Evolutionary conservation across 2,113 vertebrate genomes (phyloP).

Genomic region (Saimiri boliviensis): DNA sequence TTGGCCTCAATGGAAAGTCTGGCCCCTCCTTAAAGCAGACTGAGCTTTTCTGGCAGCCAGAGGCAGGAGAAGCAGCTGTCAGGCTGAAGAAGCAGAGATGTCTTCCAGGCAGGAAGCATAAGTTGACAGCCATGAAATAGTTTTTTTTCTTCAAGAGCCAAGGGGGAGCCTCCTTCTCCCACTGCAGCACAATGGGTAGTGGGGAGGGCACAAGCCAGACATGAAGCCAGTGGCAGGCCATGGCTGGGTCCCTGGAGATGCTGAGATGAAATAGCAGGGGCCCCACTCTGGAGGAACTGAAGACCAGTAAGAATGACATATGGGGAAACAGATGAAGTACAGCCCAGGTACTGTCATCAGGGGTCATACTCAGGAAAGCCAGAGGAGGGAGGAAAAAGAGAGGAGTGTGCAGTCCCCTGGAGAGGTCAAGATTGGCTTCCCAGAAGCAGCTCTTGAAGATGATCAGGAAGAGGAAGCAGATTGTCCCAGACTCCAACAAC

Average conservation of each 20-base stretch:
- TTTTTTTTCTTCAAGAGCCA: neutral
- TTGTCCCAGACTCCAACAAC: accelerated
- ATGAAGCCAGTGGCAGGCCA: neutral
- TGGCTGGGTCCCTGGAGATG: neutral
- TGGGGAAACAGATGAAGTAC: neutral
- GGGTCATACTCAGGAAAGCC: neutral
- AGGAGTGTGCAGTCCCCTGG: too few relatives aligned
- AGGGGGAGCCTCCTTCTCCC: neutral
- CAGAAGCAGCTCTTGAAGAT: neutral
- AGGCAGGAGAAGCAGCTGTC: neutral
- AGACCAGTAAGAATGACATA: neutral
- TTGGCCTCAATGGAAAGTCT: constrained; percentile 10
- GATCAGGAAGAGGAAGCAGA: neutral
- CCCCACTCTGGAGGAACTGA: neutral
- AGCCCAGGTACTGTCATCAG: neutral
- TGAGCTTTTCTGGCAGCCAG: neutral
- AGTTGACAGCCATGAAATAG: neutral
- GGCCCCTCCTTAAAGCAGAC: neutral
- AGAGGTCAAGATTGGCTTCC: neutral
- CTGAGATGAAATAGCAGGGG: neutral
- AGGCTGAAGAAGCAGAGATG: neutral
- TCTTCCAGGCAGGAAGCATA: neutral
- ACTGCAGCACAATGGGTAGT: too few relatives aligned
- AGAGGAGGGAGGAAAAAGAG: neutral
- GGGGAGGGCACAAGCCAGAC: neutral